Evolutionary conservation across 2,888 invertebrate species (phyloP).

Genomic region (Dolichopus griseipennis): DNA sequence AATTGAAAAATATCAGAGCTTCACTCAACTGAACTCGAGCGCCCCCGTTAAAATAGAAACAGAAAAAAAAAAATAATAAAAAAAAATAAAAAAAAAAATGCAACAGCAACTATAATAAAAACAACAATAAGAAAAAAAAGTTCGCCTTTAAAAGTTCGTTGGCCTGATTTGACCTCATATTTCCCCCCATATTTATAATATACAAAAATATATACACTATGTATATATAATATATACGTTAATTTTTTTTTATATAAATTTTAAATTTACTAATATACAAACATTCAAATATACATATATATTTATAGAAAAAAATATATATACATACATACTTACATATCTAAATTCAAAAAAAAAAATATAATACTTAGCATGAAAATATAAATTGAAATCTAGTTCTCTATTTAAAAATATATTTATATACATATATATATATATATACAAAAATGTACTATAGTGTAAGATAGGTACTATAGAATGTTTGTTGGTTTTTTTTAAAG

Average conservation of each 20-base stretch:
- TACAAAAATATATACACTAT: background rate
- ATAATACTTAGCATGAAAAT: background rate
- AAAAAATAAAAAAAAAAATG: conserved; percentile 7
- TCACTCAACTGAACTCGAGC: conserved; percentile 3
- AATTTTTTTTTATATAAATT: background rate
- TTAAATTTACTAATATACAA: no score
- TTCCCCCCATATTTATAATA: background rate
- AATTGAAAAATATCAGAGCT: conserved; percentile 3
- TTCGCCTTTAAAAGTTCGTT: conserved; percentile 17
- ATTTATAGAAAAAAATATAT: background rate
- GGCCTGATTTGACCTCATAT: conserved; percentile 22
- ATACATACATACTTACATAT: no score
- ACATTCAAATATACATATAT: no score
- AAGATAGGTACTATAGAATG: no score
- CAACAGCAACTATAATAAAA: conserved; percentile 13
- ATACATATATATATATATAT: no score
- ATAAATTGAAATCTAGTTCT: background rate
- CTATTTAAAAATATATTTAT: no score
- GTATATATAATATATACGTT: background rate
- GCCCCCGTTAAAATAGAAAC: conserved; percentile 10
- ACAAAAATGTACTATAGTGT: no score
- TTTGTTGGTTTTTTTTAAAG: no score
- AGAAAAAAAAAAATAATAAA: conserved; percentile 12
- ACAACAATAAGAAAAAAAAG: no score
- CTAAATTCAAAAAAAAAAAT: background rate